Base-by-base conservation (phyloP, 2,797 vertebrate species). In the Anguilla megastoma region DNA sequence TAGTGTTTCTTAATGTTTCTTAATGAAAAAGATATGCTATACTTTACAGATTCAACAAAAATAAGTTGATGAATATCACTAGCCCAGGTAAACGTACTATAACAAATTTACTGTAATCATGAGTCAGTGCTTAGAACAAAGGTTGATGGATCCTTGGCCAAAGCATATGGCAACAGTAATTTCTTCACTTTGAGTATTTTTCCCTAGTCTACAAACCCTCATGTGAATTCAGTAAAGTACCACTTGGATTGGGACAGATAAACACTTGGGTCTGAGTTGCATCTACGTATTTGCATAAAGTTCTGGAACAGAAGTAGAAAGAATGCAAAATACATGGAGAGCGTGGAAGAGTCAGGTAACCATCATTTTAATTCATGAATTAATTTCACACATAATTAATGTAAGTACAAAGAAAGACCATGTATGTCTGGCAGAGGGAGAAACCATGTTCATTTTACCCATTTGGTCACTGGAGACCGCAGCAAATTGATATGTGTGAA, bases 401-500 rank as follows among this genome's bases (percentile, higher is more conserved):
- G 69, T 30, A 10, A 71, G n/a, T 30, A 33, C 8, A n/a, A 27
- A 30, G 69, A 30, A 33, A 71, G 9, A 27, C 24, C n/a, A 9
- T 27, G n/a, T n/a, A 27, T 27, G 3, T 7, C 24, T 69, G 63
- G n/a, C 63, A 69, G 63, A 60, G 58, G 16, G 58, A 60, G 16
- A 24, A 21, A 60, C 58, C 58, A 24, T 69, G 63, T 27, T 69
- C n/a, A 27, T 24, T 69, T 58, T 54, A 45, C 1, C 45, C 24
- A 36, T 48, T 60, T 24, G 9, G 63, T 69, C 85, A 50, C 50
- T 63, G 88, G 89, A 63, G 87, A n/a, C 50, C 84, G 56, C 71
- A 84, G 66, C 90, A 91, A 92, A 94, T 95, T 93, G 90, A 92
- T 92, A 87, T 84, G 93, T 86, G 92, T 91, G 89, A 92, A 91